phyloP scores from a whole-genome alignment of 2,888 invertebrate genomes.

The Lamellibrachia satsuma region DNA sequence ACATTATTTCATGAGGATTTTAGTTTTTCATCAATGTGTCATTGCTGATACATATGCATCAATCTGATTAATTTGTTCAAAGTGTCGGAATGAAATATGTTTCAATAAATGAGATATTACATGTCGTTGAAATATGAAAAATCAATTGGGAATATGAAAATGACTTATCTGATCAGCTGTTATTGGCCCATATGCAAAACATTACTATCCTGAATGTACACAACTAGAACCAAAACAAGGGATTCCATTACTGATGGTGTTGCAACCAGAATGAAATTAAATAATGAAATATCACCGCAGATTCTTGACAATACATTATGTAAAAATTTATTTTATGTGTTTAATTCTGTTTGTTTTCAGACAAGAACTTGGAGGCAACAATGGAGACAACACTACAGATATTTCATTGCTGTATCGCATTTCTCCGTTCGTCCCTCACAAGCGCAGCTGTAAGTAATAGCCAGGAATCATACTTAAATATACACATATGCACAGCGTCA shows the following conservation, averaged over 20 bases:
- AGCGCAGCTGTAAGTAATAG: background rate
- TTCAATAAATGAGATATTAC: background rate
- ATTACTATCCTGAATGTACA: background rate
- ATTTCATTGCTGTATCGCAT: background rate
- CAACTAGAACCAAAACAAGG: background rate
- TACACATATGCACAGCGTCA: background rate
- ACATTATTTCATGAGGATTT: background rate
- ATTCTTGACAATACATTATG: background rate
- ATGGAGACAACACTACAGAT: background rate
- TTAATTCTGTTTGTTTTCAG: background rate
- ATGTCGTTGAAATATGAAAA: background rate
- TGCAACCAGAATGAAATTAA: background rate
- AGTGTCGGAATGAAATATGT: background rate
- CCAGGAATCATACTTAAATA: background rate
- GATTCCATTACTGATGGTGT: background rate
- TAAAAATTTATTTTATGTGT: background rate
- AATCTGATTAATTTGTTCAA: too few species aligned
- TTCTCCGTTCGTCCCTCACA: background rate
- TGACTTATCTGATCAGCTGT: background rate
- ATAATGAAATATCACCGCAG: too few species aligned
- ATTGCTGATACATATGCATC: too few species aligned
- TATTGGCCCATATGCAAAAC: background rate
- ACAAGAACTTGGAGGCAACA: background rate
- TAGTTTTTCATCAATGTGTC: background rate
- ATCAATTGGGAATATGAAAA: background rate